Evolutionary conservation across 2,888 invertebrate species (phyloP).

Genomic region (Hirtodrosophila confusa): DNA sequence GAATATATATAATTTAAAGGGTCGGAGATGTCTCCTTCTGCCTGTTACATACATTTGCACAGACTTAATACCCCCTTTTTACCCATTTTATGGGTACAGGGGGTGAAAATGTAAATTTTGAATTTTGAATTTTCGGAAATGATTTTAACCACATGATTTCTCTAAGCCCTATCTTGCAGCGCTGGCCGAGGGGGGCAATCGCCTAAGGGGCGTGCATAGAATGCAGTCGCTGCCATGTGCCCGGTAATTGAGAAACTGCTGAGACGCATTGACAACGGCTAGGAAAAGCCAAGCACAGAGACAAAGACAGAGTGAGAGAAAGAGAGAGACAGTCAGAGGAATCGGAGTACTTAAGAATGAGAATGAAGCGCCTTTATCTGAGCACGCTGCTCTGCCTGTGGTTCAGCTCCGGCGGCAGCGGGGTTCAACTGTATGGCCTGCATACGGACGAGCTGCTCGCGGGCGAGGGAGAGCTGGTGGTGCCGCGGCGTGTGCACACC

Average conservation of each 20-base stretch:
- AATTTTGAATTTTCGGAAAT: too few relatives aligned
- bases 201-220: slow-evolving; percentile 42
- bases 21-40: too few relatives aligned
- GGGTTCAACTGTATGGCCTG: slow-evolving; percentile 68
- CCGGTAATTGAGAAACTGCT: slow-evolving; percentile 59
- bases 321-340: background rate
- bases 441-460: slow-evolving; percentile 79
- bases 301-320: background rate
- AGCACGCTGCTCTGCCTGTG: slow-evolving; percentile 69
- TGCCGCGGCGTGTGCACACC: slow-evolving; percentile 82
- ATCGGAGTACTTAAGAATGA: slow-evolving; percentile 11
- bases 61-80: too few relatives aligned
- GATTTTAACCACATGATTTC: background rate
- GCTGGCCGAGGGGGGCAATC: slow-evolving; percentile 7
- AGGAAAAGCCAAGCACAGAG: slow-evolving; percentile 19
- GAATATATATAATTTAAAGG: too few relatives aligned
- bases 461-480: slow-evolving; percentile 79
- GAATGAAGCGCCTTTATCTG: slow-evolving; percentile 49
- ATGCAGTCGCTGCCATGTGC: slow-evolving; percentile 73
- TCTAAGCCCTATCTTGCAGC: slow-evolving; percentile 13
- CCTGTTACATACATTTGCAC: too few relatives aligned
- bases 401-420: slow-evolving; percentile 41
- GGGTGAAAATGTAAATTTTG: too few relatives aligned
- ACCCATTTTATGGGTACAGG: too few relatives aligned
- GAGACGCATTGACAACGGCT: slow-evolving; percentile 74